phyloP scores from a whole-genome alignment of 2,797 vertebrate species.

The Clarias fuscus region DNA sequence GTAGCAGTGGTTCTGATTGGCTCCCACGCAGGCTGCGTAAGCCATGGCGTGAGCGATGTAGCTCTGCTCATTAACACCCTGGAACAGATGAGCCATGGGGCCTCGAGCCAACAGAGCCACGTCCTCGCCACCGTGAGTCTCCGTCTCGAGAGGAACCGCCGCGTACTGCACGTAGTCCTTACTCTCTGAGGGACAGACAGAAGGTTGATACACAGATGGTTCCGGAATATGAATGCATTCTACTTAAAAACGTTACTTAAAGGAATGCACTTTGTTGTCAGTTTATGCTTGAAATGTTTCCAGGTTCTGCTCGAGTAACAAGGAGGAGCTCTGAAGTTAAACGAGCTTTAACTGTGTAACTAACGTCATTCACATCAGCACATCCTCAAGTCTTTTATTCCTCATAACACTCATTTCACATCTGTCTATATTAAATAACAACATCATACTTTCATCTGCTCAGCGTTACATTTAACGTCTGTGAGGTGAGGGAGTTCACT shows the following conservation, averaged over 20 bases:
- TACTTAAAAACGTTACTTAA: background rate
- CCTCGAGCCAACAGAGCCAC: conserved; percentile 75
- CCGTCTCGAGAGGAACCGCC: conserved; percentile 63
- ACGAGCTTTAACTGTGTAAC: background rate
- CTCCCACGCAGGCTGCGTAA: conserved; percentile 74
- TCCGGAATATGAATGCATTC: background rate
- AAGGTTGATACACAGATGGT: background rate
- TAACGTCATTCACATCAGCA: background rate
- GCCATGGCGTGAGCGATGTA: conserved; percentile 78
- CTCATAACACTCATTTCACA: background rate
- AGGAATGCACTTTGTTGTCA: background rate
- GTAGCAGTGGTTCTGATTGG: conserved; percentile 71
- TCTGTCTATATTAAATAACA: background rate
- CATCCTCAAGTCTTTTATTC: background rate
- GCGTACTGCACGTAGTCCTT: conserved; percentile 71
- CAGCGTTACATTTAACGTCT: background rate
- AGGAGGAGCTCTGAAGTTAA: background rate
- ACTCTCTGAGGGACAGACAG: conserved; percentile 4
- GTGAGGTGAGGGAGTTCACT: background rate
- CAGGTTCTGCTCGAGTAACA: background rate
- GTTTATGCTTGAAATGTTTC: background rate
- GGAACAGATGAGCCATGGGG: conserved; percentile 81
- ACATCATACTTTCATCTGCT: background rate
- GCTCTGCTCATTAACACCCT: conserved; percentile 79
- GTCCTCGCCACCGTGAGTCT: conserved; percentile 81